Evolutionary conservation across 2,797 vertebrate genomes (phyloP).

Genomic region (Chaenodraco wilsoni): DNA sequence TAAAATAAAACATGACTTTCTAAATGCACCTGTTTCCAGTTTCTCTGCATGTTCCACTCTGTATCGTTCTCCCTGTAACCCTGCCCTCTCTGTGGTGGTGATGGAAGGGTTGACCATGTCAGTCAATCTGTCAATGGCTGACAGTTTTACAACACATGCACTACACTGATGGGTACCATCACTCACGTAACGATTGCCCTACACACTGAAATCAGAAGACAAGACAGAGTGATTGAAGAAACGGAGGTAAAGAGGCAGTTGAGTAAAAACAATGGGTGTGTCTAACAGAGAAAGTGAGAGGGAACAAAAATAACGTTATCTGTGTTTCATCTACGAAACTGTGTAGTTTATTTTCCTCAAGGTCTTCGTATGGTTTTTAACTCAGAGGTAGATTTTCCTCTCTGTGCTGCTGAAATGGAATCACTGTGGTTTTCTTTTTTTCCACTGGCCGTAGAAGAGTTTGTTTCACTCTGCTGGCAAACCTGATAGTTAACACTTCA

Average conservation of each 20-base stretch:
- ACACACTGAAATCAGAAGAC: conserved; percentile 65
- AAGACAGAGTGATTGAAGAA: conserved; percentile 65
- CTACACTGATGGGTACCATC: conserved; percentile 83
- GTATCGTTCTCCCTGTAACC: conserved; percentile 30
- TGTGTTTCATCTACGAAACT: conserved; percentile 44
- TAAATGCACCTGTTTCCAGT: conserved; percentile 60
- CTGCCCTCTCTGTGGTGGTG: conserved; percentile 57
- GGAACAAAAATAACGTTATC: conserved; percentile 38
- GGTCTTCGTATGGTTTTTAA: conserved; percentile 54
- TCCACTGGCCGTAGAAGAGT: conserved; percentile 62
- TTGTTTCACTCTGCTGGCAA: conserved; percentile 69
- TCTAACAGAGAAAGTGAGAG: conserved; percentile 38
- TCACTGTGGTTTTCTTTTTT: conserved; percentile 57
- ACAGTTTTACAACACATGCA: conserved; percentile 89
- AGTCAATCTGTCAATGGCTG: conserved; percentile 85
- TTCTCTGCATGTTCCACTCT: conserved; percentile 1
- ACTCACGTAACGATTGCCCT: conserved; percentile 80
- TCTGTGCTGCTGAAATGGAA: conserved; percentile 55
- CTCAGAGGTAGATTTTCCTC: conserved; percentile 58
- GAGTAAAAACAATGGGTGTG: conserved; percentile 54
- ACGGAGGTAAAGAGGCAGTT: conserved; percentile 33
- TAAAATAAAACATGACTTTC: conserved; percentile 30
- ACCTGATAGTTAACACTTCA: conserved; percentile 60
- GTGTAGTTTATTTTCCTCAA: conserved; percentile 1
- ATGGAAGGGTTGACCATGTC: conserved; percentile 82